These are phyloP conservation scores for Poeciliopsis turrubarensis DNA, from an alignment of 2,113 vertebrate species.

Conservation along the genomic window DNA sequence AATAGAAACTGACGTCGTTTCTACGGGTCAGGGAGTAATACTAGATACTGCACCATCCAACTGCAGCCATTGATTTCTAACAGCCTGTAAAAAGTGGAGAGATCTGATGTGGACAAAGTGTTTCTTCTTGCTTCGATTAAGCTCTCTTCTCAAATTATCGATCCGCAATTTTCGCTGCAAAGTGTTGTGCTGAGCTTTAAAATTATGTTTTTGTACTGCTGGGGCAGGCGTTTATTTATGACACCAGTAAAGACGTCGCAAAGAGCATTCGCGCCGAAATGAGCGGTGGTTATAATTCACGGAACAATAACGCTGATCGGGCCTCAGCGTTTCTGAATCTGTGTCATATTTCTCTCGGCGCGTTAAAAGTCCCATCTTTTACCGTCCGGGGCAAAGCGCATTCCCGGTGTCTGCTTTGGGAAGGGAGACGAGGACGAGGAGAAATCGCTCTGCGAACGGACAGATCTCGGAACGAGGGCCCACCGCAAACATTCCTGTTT, in stretches of 20 bases:
- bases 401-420: neutral
- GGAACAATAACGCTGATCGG: neutral
- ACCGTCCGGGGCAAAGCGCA: neutral
- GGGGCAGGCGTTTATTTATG: too few species aligned
- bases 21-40: too few species aligned
- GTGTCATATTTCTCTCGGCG: neutral
- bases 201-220: too few species aligned
- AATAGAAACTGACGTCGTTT: too few species aligned
- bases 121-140: neutral
- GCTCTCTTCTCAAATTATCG: neutral
- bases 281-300: neutral
- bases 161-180: neutral
- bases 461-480: constrained; percentile 1
- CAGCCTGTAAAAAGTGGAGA: neutral
- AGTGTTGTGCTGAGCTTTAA: too few species aligned
- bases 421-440: constrained; percentile 16
- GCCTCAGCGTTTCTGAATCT: neutral
- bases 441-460: constrained; percentile 24
- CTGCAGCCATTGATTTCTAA: neutral
- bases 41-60: neutral
- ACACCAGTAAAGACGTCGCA: neutral
- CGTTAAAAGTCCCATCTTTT: constrained; percentile 4
- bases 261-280: neutral
- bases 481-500: constrained; percentile 10
- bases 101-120: neutral